Evolutionary conservation across 2,797 vertebrate genomes (phyloP).

Genomic region (Sebastes iracundus): DNA sequence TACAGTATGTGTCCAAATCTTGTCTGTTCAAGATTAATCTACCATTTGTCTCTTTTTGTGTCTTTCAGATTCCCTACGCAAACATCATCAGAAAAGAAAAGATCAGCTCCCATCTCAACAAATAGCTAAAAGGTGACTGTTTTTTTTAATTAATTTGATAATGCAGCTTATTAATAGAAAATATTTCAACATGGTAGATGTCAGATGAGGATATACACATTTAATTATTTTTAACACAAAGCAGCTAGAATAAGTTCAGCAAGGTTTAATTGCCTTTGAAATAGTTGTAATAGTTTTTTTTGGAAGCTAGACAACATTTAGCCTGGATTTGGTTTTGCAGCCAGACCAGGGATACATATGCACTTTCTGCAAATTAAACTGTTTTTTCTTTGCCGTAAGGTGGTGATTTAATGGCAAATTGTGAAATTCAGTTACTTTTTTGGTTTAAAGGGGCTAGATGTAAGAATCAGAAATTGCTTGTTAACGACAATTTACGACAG

Average conservation of each 20-base stretch:
- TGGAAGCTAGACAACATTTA: not conserved
- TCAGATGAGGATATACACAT: not conserved
- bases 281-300: not conserved
- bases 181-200: not conserved
- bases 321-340: not conserved
- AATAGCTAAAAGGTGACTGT: constrained; percentile 89
- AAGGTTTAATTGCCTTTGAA: constrained; percentile 6
- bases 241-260: not conserved
- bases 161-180: not conserved
- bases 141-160: not conserved
- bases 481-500: too few relatives aligned
- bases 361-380: not conserved
- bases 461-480: too few relatives aligned
- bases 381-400: not conserved
- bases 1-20: not conserved
- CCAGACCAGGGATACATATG: not conserved
- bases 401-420: not conserved
- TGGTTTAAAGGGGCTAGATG: too few relatives aligned
- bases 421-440: not conserved
- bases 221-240: not conserved
- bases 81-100: constrained; percentile 99
- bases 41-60: constrained; percentile 23
- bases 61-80: constrained; percentile 96
- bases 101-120: constrained; percentile 93
- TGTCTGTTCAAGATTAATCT: not conserved